Conservation (phyloP, 2,113 vertebrate genomes). For the Copsychus sechellarum region DNA sequence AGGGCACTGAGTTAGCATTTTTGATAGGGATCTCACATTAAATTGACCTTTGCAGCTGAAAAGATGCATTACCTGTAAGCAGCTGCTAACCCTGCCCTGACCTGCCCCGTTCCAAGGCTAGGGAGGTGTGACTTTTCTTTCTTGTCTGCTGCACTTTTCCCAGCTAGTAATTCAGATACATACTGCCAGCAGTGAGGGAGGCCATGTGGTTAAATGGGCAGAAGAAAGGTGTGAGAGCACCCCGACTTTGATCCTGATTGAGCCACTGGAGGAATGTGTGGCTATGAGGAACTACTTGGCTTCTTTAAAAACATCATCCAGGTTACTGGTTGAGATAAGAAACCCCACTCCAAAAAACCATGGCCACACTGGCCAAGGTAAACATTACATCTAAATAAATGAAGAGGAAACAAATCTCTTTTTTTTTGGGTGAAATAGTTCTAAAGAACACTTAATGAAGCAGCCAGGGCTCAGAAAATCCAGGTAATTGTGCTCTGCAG, state of each 20-base stretch:
- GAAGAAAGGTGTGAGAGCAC: neutral
- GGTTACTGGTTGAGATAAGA: neutral
- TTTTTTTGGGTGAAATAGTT: neutral
- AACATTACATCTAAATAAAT: neutral
- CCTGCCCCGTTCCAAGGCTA: conserved; percentile 46
- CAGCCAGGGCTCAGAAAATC: neutral
- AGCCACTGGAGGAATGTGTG: neutral
- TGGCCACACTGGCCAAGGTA: neutral
- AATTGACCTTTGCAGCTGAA: conserved; percentile 54
- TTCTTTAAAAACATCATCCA: neutral
- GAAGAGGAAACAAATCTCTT: neutral
- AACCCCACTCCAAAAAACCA: neutral
- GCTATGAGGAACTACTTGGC: neutral
- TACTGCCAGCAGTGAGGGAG: neutral
- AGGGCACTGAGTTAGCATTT: conserved; percentile 41
- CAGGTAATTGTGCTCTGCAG: neutral
- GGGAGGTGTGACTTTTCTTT: conserved; percentile 31
- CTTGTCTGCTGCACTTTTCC: conserved; percentile 27
- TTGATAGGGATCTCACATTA: conserved; percentile 53
- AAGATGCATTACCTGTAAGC: conserved; percentile 57
- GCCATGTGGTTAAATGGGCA: neutral
- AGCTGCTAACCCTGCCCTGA: conserved; percentile 45
- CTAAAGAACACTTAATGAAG: neutral
- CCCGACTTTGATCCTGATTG: neutral
- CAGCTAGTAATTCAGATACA: neutral